Evolutionary conservation across 2,113 vertebrate genomes (phyloP).

Genomic region (Brienomyrus brachyistius): DNA sequence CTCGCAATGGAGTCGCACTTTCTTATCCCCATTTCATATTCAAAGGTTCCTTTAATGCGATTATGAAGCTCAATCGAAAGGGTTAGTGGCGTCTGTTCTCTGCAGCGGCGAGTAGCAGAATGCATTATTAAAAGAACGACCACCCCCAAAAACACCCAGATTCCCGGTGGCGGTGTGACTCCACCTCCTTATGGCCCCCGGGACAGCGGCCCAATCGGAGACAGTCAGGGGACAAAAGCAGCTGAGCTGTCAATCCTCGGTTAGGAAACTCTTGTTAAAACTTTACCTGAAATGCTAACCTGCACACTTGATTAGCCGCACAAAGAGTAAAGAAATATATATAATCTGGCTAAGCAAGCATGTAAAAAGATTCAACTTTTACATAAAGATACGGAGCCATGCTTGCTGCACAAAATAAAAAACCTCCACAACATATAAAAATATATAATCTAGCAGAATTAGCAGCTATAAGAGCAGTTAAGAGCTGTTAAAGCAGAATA

Average conservation of each 20-base stretch:
- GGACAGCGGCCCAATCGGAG: background rate
- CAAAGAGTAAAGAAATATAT: background rate
- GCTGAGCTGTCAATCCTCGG: background rate
- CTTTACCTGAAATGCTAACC: background rate
- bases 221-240: background rate
- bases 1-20: conserved; percentile 14
- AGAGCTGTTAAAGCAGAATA: background rate
- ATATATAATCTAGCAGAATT: background rate
- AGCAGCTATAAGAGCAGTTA: background rate
- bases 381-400: background rate
- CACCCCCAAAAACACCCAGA: background rate
- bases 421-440: background rate
- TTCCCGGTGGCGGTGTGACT: background rate
- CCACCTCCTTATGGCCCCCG: background rate
- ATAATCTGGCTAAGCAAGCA: background rate
- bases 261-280: background rate
- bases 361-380: background rate
- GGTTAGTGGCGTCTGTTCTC: conserved; percentile 50
- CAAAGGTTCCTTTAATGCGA: background rate
- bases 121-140: background rate
- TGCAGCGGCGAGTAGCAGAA: background rate
- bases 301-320: background rate
- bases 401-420: background rate
- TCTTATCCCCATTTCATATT: conserved; percentile 26
- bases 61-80: conserved; percentile 55